A percentile compares a stretch with the other conserved stretches of the same genome.
These are phyloP conservation scores for Neodiprion lecontei DNA, from an alignment of 1,140 invertebrate species.

Conservation along the genomic window DNA sequence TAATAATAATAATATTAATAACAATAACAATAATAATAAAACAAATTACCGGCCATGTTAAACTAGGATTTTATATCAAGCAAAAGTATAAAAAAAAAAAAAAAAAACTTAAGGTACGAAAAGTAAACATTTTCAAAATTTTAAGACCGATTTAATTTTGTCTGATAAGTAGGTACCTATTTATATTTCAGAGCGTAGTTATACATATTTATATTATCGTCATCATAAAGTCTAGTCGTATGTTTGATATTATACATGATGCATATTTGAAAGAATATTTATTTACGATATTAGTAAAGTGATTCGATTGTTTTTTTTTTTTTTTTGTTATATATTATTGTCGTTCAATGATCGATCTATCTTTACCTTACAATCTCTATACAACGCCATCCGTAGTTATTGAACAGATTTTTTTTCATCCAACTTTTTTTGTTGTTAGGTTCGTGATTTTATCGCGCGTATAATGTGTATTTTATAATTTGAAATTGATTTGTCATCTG, in stretches of 20 bases:
- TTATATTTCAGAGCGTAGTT: background rate
- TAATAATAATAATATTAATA: conserved; percentile 28
- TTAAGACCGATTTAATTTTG: background rate
- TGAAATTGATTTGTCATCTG: no score
- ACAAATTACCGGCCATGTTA: conserved; percentile 58
- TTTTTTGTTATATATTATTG: background rate
- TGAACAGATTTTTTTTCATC: no score
- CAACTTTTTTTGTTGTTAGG: no score
- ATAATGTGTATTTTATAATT: no score
- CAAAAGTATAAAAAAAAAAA: conserved; percentile 27
- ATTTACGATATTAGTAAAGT: background rate
- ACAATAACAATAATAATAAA: conserved; percentile 16
- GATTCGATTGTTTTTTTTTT: background rate
- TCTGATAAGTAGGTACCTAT: background rate
- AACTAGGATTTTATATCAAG: conserved; percentile 54
- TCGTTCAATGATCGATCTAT: background rate
- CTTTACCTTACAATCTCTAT: no score
- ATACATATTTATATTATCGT: background rate
- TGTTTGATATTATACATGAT: background rate
- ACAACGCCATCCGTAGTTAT: no score
- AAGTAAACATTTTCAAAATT: background rate
- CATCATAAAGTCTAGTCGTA: background rate
- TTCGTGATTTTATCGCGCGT: no score
- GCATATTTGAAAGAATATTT: no score
- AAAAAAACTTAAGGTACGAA: background rate